Base-by-base conservation (phyloP, 2,888 invertebrate species). In the Cantharis lateralis region DNA sequence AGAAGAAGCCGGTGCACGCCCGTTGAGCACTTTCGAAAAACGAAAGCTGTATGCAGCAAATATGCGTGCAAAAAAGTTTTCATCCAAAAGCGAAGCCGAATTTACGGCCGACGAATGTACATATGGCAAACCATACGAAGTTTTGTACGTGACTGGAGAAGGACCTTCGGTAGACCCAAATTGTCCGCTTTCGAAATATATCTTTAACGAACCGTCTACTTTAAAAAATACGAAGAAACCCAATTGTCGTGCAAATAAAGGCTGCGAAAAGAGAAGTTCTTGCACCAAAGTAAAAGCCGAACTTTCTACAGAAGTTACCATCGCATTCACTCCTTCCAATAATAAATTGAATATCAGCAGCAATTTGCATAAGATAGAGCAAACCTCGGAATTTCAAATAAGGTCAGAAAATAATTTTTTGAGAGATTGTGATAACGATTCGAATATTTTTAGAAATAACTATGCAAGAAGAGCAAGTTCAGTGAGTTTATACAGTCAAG, bases 21-120 rank as follows among this genome's bases (percentile, higher is more conserved):
- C 11, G 24, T 20, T 72, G 32, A 74, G 76, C 16, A 71, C 63
- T 26, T 77, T 63, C 24, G 73, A 73, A 62, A 77, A 71, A 26
- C 69, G 76, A 5, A 77, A 77, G 28, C 66, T 18, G 7, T 77
- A 77, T 18, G 66, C 66, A 16, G 73, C 63, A 62, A 20, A 10
- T 13, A 15, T 77, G 18, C 70, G 76, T 16, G 15, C n/a, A 11
- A 71, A 32, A 64, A 18, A 16, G 3, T 7, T 28, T 10, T 1
- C 7, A 24, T 20, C 64, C 3, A 66, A 66, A 66, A 15, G 15
- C 10, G 64, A 66, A 66, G 64, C 16, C 20, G 64, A 13, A 20
- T n/a, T 20, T n/a, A 11, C 20, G 13, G 9, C 64, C 20, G 20
- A 66, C n/a, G 20, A 66, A 66, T 16, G 20, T n/a, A 7, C 20